Base-by-base conservation (phyloP, 2,797 vertebrate genomes). In the Apogon talboti region DNA sequence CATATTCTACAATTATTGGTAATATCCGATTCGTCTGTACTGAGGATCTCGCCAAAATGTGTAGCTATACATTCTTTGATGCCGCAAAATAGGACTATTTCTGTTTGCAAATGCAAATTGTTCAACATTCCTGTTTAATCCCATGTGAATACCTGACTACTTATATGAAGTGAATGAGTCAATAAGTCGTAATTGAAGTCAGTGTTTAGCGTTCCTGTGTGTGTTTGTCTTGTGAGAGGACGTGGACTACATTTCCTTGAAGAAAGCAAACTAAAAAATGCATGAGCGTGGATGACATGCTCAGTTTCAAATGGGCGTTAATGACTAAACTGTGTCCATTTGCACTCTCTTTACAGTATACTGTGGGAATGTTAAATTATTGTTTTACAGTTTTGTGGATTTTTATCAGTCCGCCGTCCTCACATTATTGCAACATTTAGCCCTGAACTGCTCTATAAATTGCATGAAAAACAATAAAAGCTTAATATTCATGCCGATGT, bases 11-110 rank as follows among this genome's bases (percentile, higher is more conserved):
- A 12, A 15, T 37, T 45, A 41, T 61, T 61, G 19, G 48, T 30
- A 13, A 42, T 28, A 37, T 53, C 1, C 12, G 9, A 44, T 3
- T n/a, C 2, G 11, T n/a, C n/a, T n/a, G n/a, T n/a, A n/a, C n/a
- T n/a, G n/a, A n/a, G n/a, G n/a, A n/a, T n/a, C n/a, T 55, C 24
- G 21, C 5, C 7, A 10, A 52, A 21, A 51, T 14, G 6, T 9
- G 9, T 8, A 60, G 21, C 38, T 24, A n/a, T 28, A 48, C 24
- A 9, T 37, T 59, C 43, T 58, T 62, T 62, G 42, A 70, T 66
- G 30, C 24, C 4, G 4, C 24, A 3, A 28, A 3, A 1, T 6
- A 24, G 21, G 21, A 5, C 5, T 28, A 28, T 28, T 28, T 28
- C 6, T 28, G 24, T 5, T 28, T 28, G 24, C 24, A 28, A 28